Evolutionary conservation across 37 sponge, comb jelly and placozoan species (phyloP), one percentile per base, ranked within the genome.

Genomic region (Tethya wilhelma): DNA sequence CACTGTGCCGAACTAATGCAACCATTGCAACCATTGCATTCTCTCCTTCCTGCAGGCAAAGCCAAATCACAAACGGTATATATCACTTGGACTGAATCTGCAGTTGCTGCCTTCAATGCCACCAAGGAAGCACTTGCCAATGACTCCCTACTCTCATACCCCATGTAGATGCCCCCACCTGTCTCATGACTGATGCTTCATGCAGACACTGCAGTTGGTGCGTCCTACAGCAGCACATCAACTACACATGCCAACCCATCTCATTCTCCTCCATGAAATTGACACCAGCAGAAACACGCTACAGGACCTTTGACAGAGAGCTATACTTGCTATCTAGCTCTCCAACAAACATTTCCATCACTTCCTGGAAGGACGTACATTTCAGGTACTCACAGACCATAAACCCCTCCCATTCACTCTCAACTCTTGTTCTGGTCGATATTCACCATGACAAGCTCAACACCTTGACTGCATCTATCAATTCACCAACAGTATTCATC

Each of bases 281-380:
- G 59, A 69, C 75, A 26, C 84, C 83, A 4, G 66, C 74, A 44
- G 87, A 86, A 56, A 86, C 78, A 0, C 70, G 78, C 62, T 90
- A 90, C 78, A 90, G 91, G 32, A 81, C 91, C 56, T 91, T 91
- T 38, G 91, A 86, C 55, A 57, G 91, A 1, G 79, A 91, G 38
- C 32, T 90, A n/a, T n/a, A 28, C 64, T 91, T 30, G 87, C 79
- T 30, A 71, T 78, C 2, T 79, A 85, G 64, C 63, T 80, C 5
- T 75, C 86, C 25, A 79, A 75, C 71, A 79, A 69, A 67, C 83
- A 91, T 25, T 91, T 91, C 56, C 68, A 75, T 0, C 74, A 91
- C 45, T 82, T 86, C 37, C 57, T 91, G 11, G 87, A 91, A 44
- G 83, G 91, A 22, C 56, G 84, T 6, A 22, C 41, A 7, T 85